Conservation (phyloP, 2,888 invertebrate genomes). For the Trissonchulus latispiculum region DNA sequence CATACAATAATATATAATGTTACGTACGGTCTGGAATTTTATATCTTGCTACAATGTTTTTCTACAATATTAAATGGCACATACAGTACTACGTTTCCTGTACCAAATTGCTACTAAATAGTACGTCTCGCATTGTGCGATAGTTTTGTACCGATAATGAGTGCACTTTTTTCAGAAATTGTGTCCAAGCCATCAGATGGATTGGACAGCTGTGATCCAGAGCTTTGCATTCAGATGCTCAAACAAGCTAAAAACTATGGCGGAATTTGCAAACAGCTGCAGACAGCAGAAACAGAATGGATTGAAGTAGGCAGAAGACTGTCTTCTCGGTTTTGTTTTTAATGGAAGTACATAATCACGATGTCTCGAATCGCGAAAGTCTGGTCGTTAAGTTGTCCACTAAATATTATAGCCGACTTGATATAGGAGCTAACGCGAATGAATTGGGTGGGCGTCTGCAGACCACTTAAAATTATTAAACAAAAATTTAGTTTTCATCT, state of each 20-base stretch:
- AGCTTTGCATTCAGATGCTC: background rate
- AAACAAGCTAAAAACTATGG: background rate
- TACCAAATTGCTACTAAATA: background rate
- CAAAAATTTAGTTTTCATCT: too few species aligned
- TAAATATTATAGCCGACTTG: too few species aligned
- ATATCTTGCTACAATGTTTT: background rate
- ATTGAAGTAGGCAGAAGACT: too few species aligned
- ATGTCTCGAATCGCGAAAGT: too few species aligned
- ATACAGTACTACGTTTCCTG: too few species aligned
- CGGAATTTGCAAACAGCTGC: background rate
- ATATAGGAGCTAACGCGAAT: too few species aligned
- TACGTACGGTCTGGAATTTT: background rate
- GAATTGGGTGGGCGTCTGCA: too few species aligned
- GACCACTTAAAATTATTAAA: too few species aligned
- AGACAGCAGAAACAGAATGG: background rate
- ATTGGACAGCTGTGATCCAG: background rate
- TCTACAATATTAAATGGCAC: background rate
- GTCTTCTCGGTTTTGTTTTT: too few species aligned
- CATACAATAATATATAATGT: too few species aligned
- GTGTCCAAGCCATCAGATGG: background rate
- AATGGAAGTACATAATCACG: too few species aligned
- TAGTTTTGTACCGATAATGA: background rate
- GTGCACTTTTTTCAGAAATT: background rate
- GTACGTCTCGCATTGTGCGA: background rate
- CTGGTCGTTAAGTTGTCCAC: too few species aligned